Percentiles rank a stretch among this genome's conserved stretches.
These are phyloP conservation scores for Dione juno DNA, from an alignment of 2,888 invertebrate genomes.

Conservation along the genomic window DNA sequence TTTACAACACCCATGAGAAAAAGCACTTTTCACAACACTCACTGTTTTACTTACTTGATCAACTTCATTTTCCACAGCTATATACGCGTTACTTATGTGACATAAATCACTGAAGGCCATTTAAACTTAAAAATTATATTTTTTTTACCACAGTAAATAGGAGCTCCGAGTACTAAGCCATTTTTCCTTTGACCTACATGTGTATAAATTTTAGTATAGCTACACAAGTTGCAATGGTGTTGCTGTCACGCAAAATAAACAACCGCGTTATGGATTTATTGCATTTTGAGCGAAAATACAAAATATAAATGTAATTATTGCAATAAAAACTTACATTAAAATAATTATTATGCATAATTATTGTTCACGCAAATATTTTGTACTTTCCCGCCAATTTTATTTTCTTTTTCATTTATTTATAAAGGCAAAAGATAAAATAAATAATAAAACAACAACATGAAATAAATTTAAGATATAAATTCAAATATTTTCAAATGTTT, in stretches of 20 bases:
- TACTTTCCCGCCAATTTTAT: constrained; percentile 25
- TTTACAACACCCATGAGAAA: constrained; percentile 75
- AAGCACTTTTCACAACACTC: constrained; percentile 61
- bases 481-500: too few species aligned
- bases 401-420: constrained; percentile 2
- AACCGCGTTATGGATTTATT: constrained; percentile 11
- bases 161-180: constrained; percentile 80
- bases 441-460: background rate
- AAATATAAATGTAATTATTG: background rate
- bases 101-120: constrained; percentile 84
- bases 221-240: constrained; percentile 63
- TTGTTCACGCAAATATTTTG: constrained; percentile 4
- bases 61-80: constrained; percentile 80
- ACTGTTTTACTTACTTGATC: constrained; percentile 75
- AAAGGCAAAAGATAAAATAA: constrained; percentile 5
- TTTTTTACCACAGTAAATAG: constrained; percentile 81
- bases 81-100: constrained; percentile 80
- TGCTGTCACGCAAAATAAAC: constrained; percentile 61
- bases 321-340: constrained; percentile 9
- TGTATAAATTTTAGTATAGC: constrained; percentile 78
- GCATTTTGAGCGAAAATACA: background rate
- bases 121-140: constrained; percentile 79
- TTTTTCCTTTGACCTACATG: constrained; percentile 84
- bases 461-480: background rate
- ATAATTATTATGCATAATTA: constrained; percentile 7